Conservation (phyloP, 2,888 invertebrate genomes). For the Acleris sparsana region DNA sequence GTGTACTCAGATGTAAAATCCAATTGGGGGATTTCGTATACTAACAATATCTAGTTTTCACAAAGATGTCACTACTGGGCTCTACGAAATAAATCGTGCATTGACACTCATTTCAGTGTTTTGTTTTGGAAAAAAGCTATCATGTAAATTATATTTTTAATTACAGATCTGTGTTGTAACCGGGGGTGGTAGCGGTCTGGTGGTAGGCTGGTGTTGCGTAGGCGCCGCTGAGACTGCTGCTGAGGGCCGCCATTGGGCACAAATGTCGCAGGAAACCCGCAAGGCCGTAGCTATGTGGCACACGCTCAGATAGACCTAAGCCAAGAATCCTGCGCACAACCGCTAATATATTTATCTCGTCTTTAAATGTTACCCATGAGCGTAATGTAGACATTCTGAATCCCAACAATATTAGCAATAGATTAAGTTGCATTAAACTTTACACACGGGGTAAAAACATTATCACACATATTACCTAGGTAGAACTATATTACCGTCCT, state of each 20-base stretch:
- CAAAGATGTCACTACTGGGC: too few species aligned
- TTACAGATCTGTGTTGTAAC: slow-evolving; percentile 76
- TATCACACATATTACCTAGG: background rate
- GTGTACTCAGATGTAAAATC: too few species aligned
- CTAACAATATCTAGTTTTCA: too few species aligned
- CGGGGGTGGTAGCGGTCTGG: slow-evolving; percentile 71
- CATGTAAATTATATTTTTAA: background rate
- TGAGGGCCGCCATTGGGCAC: slow-evolving; percentile 93
- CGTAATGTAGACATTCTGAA: too few species aligned
- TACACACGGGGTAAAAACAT: background rate
- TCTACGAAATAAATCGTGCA: too few species aligned
- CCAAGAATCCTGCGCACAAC: background rate
- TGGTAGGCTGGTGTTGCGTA: slow-evolving; percentile 89
- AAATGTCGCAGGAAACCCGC: slow-evolving; percentile 93
- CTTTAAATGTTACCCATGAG: too few species aligned
- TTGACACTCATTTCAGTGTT: too few species aligned
- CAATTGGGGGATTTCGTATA: too few species aligned
- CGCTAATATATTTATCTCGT: too few species aligned
- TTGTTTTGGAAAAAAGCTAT: too few species aligned
- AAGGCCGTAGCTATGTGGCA: slow-evolving; percentile 97
- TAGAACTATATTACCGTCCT: background rate
- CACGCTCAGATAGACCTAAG: slow-evolving; percentile 85
- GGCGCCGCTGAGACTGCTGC: slow-evolving; percentile 87
- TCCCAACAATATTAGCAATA: too few species aligned
- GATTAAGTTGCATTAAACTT: too few species aligned